Evolutionary conservation across 2,888 invertebrate genomes (phyloP), one percentile per base, ranked within the genome.

Genomic region (Azorinus chamasolen): DNA sequence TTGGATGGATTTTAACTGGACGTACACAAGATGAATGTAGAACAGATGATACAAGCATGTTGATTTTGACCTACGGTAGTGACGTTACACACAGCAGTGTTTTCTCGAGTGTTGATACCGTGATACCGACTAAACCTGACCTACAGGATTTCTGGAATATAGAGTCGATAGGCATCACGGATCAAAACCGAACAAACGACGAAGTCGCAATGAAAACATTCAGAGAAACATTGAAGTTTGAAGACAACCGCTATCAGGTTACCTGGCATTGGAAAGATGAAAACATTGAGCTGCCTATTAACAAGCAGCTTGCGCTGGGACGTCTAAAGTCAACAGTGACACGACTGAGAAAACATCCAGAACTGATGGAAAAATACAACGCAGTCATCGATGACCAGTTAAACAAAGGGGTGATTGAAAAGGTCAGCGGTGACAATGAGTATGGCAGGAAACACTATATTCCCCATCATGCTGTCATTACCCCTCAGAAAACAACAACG

Each of bases 231-330:
- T 8, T 61, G 10, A 66, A n/a, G 16, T 64, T 55, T 22, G 41
- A 57, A 39, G 50, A 46, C 63, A 70, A 48, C 3, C 16, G 50
- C 27, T 64, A 71, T 53, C 45, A 63, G 20, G 71, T 53, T 3
- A 63, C 48, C 39, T 64, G 48, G 39, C 71, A 63, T 27, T 71
- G 71, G 57, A 65, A 45, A 18, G 37, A 37, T 25, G 65, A 65
- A 24, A 58, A 8, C 24, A 39, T 22, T n/a, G 32, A 64, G 24
- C 18, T 72, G 20, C 53, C 57, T 12, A 24, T 25, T 18, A 65
- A 72, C 65, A 46, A 55, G 16, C 57, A 51, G 22, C 24, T 72
- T 22, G 72, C 72, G 14, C 12, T 63, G 5, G 65, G 58, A 6
- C 20, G 72, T 14, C 39, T 54, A 25, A 65, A 50, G 27, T 65